Conservation (phyloP, 2,113 vertebrate species). For the Antechinus stuartii region DNA sequence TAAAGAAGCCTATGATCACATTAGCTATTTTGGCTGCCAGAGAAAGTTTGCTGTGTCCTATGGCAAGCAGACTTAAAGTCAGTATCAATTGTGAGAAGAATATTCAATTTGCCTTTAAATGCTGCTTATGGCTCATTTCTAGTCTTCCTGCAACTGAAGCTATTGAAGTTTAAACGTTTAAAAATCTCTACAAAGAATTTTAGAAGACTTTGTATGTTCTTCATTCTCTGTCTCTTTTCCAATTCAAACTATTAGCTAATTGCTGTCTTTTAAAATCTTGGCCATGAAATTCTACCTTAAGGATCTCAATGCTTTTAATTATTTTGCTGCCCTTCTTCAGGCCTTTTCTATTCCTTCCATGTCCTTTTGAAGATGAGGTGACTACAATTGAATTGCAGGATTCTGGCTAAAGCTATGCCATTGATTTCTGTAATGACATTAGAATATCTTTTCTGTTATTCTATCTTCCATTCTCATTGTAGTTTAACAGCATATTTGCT, state of each 20-base stretch:
- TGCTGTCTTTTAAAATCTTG: conserved; percentile 37
- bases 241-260: conserved; percentile 39
- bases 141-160: conserved; percentile 2
- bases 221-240: conserved; percentile 15
- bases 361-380: conserved; percentile 51
- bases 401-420: conserved; percentile 7
- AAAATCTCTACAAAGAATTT: neutral
- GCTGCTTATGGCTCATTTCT: conserved; percentile 26
- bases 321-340: conserved; percentile 39
- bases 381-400: conserved; percentile 46
- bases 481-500: conserved; percentile 70
- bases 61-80: neutral
- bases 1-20: neutral
- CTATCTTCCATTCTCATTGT: conserved; percentile 53
- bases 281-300: neutral
- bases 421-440: conserved; percentile 52
- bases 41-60: neutral
- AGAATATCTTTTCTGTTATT: conserved; percentile 61
- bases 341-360: conserved; percentile 55
- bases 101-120: conserved; percentile 24
- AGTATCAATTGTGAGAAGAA: conserved; percentile 21
- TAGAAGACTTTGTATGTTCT: neutral
- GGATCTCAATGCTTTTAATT: conserved; percentile 30
- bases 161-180: conserved; percentile 41
- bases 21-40: neutral